Evolutionary conservation across 2,888 invertebrate genomes (phyloP), one percentile per base, ranked within the genome.

Genomic region (Cremastinae sp.): DNA sequence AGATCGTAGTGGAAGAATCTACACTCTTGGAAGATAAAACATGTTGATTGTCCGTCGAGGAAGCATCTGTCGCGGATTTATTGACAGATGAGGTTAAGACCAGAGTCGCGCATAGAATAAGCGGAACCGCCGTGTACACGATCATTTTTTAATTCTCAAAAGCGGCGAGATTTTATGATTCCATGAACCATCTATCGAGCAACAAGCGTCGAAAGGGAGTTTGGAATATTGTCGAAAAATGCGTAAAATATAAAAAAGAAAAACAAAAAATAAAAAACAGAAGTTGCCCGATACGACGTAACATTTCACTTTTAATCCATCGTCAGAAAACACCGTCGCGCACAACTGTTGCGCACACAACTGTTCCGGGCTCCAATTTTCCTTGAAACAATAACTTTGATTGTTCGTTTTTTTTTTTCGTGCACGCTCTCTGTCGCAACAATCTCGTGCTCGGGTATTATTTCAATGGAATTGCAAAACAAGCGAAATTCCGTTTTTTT

Each of bases 21-120:
- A 56, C 9, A 71, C 28, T 12, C 55, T 58, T 53, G 7, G 10
- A 28, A 39, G 53, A 2, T 16, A 53, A 56, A 28, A 43, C 61
- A 10, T 51, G 35, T 12, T 16, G 22, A 37, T 39, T 61, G 65
- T 37, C 70, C 20, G 39, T 37, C 1, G 58, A 53, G 12, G 43
- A 64, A 59, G 71, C 78, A 78, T 80, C 78, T 75, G 78, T 74
- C 64, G 59, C 55, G n/a, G 77, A 56, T 47, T 59, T 69, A 18
- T 58, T 80, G 79, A 80, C 75, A 77, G 82, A 58, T 66, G 78
- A 83, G 83, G 86, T 84, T 86, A 85, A 56, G 56, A 79, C 79
- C 64, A 76, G 73, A 43, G 79, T 75, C 58, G 82, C 58, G 70
- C 80, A 84, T 22, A 83, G 61, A 73, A 82, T 10, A 35, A 77